Conservation (phyloP, 2,888 invertebrate genomes). For the Bedellia somnulentella region DNA sequence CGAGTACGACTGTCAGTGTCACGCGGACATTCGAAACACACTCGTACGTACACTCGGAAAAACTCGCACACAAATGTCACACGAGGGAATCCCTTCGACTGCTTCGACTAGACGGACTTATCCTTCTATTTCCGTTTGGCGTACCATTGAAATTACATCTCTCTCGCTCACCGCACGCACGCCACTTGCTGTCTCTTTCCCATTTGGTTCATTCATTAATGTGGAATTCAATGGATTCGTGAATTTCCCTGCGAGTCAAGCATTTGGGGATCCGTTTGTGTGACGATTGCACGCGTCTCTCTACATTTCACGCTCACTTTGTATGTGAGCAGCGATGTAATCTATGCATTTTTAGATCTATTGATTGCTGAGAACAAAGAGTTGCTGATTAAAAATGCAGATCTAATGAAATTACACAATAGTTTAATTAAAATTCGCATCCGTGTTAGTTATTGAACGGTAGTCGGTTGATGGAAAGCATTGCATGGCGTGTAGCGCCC, state of each 20-base stretch:
- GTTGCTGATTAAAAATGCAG: too few species aligned
- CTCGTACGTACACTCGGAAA: slow-evolving; percentile 45
- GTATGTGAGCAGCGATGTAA: neutral
- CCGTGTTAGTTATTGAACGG: slow-evolving; percentile 44
- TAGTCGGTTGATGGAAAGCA: slow-evolving; percentile 35
- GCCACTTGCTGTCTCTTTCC: slow-evolving; percentile 32
- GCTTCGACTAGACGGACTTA: slow-evolving; percentile 60
- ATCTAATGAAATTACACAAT: slow-evolving; percentile 20
- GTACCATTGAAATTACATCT: slow-evolving; percentile 53
- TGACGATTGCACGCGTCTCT: slow-evolving; percentile 23
- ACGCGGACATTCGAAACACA: slow-evolving; percentile 30
- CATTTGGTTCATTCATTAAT: slow-evolving; percentile 56
- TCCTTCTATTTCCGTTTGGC: slow-evolving; percentile 60
- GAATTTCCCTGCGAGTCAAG: slow-evolving; percentile 30
- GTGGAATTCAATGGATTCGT: slow-evolving; percentile 50
- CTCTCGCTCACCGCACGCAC: slow-evolving; percentile 22
- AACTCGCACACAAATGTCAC: slow-evolving; percentile 57
- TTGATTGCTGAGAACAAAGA: too few species aligned
- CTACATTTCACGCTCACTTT: slow-evolving; percentile 4
- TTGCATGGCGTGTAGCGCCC: slow-evolving; percentile 41
- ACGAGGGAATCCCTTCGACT: slow-evolving; percentile 60
- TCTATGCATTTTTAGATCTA: too few species aligned
- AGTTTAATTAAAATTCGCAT: slow-evolving; percentile 32
- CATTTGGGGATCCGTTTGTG: slow-evolving; percentile 23
- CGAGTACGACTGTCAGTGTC: too few species aligned